A percentile compares a stretch with the other conserved stretches of the same genome.
phyloP scores from a whole-genome alignment of 2,113 vertebrate genomes.

The Tinamus guttatus region DNA sequence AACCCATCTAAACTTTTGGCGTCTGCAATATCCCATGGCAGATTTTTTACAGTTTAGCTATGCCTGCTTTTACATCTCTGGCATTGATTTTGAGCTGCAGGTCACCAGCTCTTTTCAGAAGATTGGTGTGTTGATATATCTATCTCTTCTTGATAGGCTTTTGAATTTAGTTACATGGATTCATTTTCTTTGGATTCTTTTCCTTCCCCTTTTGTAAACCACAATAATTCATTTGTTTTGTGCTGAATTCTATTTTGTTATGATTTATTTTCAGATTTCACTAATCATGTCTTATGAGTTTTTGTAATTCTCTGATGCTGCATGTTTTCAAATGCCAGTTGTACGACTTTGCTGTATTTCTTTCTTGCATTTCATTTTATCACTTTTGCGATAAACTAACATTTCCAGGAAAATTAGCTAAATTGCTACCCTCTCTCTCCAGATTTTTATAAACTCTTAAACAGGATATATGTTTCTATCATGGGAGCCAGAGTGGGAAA shows the following conservation, averaged over 20 bases:
- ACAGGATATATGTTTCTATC: background rate
- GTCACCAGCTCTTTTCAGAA: background rate
- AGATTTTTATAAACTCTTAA: background rate
- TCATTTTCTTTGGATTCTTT: too few relatives aligned
- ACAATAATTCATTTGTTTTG: too few relatives aligned
- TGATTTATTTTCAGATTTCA: background rate
- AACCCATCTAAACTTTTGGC: background rate
- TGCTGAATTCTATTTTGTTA: too few relatives aligned
- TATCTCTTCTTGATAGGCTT: background rate
- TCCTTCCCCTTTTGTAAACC: too few relatives aligned
- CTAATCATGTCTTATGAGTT: background rate
- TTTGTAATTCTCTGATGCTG: background rate
- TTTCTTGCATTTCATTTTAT: background rate
- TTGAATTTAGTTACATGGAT: too few relatives aligned
- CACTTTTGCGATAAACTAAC: background rate
- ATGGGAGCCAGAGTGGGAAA: background rate
- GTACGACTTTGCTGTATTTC: background rate
- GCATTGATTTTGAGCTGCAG: background rate
- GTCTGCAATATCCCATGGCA: background rate
- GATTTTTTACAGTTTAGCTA: background rate
- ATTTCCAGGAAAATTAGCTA: background rate
- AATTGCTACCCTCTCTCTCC: background rate
- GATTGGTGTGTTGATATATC: background rate
- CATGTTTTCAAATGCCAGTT: background rate
- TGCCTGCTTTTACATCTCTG: background rate